A percentile compares a stretch with the other conserved stretches of the same genome.
phyloP scores from a whole-genome alignment of 1,140 invertebrate species.

The Oryctes rhinoceros region DNA sequence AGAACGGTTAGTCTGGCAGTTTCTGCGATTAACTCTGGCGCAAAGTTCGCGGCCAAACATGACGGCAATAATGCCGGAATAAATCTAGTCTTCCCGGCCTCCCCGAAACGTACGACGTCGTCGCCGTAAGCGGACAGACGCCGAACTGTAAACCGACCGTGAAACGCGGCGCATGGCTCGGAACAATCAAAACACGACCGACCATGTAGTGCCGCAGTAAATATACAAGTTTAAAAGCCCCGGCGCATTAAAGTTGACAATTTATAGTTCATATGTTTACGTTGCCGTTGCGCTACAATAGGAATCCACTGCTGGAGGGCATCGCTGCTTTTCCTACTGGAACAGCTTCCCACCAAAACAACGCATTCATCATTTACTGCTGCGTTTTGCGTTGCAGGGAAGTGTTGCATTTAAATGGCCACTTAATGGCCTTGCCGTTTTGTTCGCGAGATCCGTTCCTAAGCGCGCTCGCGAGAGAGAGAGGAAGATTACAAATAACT shows the following conservation, averaged over 20 bases:
- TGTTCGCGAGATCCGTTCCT: background rate
- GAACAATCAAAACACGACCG: slow-evolving; percentile 9
- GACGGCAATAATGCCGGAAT: background rate
- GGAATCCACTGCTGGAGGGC: background rate
- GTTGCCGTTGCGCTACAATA: background rate
- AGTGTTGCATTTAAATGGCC: slow-evolving; percentile 21
- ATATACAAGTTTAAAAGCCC: background rate
- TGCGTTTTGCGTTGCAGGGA: background rate
- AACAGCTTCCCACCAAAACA: background rate
- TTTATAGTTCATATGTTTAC: slow-evolving; percentile 22
- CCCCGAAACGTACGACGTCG: background rate
- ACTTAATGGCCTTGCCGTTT: slow-evolving; percentile 1
- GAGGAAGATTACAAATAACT: background rate
- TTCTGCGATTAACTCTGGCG: background rate
- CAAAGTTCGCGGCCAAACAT: slow-evolving; percentile 17
- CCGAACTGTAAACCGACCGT: background rate
- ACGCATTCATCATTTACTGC: background rate
- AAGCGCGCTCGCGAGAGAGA: background rate
- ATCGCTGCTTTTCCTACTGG: background rate
- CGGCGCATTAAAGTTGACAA: background rate
- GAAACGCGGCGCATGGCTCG: background rate
- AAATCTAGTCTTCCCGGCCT: background rate
- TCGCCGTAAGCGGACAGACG: slow-evolving; percentile 1
- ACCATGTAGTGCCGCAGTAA: background rate
- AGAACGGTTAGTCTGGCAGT: background rate